These are phyloP conservation scores for Pagetopsis macropterus DNA, from an alignment of 2,797 vertebrate species.

Conservation along the genomic window DNA sequence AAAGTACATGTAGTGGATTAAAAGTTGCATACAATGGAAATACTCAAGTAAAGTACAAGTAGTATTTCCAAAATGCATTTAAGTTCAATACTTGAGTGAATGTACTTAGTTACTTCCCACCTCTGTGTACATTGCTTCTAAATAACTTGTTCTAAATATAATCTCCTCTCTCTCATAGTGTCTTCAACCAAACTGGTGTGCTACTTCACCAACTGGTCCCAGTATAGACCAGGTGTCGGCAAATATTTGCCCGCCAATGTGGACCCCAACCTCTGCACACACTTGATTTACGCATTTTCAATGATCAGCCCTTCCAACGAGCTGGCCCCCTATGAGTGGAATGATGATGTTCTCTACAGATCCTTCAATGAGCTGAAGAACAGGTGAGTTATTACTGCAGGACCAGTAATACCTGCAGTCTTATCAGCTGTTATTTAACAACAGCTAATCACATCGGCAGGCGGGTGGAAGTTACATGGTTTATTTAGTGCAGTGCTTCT, in stretches of 20 bases:
- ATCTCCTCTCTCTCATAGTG: constrained; percentile 57
- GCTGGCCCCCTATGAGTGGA: constrained; percentile 78
- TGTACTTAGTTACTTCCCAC: no score
- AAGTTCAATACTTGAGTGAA: no score
- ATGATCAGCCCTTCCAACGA: constrained; percentile 72
- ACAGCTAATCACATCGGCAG: not conserved
- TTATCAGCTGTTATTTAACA: not conserved
- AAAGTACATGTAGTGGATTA: no score
- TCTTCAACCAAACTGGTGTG: constrained; percentile 83
- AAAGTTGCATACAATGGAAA: no score
- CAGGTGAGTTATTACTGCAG: constrained; percentile 46
- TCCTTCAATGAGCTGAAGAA: constrained; percentile 83
- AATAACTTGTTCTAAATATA: not conserved
- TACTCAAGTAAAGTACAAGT: no score
- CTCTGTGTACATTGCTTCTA: no score
- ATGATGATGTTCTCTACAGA: constrained; percentile 80
- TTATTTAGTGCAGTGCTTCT: not conserved
- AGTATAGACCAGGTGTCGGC: constrained; percentile 68
- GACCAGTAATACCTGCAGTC: not conserved
- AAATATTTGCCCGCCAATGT: constrained; percentile 77
- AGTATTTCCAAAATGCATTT: no score
- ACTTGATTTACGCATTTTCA: constrained; percentile 87
- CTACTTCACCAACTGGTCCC: constrained; percentile 88
- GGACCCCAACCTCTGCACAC: constrained; percentile 86
- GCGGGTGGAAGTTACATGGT: not conserved